These are phyloP conservation scores for Eupithecia exiguata DNA, from an alignment of 2,888 invertebrate genomes.

Conservation along the genomic window DNA sequence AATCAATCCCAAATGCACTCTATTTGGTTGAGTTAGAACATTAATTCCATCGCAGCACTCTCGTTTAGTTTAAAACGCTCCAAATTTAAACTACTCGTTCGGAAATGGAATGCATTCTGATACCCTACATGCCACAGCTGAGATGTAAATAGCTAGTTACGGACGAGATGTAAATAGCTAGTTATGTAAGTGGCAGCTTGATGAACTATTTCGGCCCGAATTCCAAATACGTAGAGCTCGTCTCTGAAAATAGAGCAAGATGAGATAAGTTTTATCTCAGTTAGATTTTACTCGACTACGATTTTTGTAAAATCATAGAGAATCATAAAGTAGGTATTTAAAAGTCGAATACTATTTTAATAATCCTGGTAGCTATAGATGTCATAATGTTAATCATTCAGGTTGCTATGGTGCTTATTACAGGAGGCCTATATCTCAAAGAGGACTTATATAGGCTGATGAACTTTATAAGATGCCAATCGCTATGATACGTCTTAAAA, in stretches of 20 bases:
- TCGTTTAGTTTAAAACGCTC: constrained; percentile 52
- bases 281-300: not conserved
- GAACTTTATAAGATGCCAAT: too few species aligned
- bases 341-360: too few species aligned
- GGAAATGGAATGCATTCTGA: constrained; percentile 66
- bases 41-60: constrained; percentile 43
- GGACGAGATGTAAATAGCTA: not conserved
- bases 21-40: constrained; percentile 34
- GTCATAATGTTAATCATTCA: too few species aligned
- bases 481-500: too few species aligned
- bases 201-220: not conserved
- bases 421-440: too few species aligned
- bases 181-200: not conserved
- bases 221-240: not conserved
- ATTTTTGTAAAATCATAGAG: too few species aligned
- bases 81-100: constrained; percentile 63
- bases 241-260: not conserved
- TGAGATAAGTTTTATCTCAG: not conserved
- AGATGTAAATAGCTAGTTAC: not conserved
- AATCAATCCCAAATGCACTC: constrained; percentile 46
- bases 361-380: too few species aligned
- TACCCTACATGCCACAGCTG: constrained; percentile 29
- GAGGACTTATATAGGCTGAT: too few species aligned
- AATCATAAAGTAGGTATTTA: too few species aligned
- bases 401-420: too few species aligned